These are phyloP conservation scores for Elephantulus edwardii DNA, from an alignment of 2,113 vertebrate species.

Conservation along the genomic window DNA sequence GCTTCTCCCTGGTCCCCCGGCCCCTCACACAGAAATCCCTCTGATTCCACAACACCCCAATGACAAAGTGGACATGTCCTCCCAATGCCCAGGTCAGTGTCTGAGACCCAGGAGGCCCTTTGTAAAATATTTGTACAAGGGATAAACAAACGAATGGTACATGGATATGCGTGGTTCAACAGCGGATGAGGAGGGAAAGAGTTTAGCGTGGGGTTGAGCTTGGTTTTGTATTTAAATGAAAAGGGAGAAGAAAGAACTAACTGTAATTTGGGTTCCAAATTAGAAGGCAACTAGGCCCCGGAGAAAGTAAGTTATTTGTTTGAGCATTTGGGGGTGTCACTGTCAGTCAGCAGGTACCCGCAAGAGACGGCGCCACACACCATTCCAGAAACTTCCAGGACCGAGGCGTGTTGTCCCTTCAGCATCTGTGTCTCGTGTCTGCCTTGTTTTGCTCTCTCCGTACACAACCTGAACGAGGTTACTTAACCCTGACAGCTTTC, in stretches of 20 bases:
- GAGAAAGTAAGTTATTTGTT: slow-evolving; percentile 66
- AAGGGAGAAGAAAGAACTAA: slow-evolving; percentile 59
- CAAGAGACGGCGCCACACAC: not conserved
- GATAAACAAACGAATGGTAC: slow-evolving; percentile 12
- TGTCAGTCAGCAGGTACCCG: slow-evolving; percentile 46
- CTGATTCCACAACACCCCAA: not conserved
- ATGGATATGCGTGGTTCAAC: slow-evolving; percentile 28
- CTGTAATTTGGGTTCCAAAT: slow-evolving; percentile 68
- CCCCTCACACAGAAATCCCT: not conserved
- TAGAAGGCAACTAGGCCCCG: slow-evolving; percentile 58
- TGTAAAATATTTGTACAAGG: slow-evolving; percentile 8
- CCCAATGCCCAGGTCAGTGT: not conserved
- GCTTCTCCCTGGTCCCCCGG: not conserved
- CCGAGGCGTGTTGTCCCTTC: not conserved
- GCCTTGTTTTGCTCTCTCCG: slow-evolving; percentile 59
- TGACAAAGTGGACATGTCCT: not conserved
- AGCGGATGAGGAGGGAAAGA: slow-evolving; percentile 25
- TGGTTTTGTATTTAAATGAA: slow-evolving; percentile 70
- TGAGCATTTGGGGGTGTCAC: slow-evolving; percentile 39
- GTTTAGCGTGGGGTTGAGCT: slow-evolving; percentile 45
- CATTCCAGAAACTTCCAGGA: slow-evolving; percentile 1
- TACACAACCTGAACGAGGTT: slow-evolving; percentile 61
- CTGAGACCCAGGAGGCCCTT: not conserved
- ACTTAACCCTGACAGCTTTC: slow-evolving; percentile 76
- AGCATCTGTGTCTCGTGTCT: slow-evolving; percentile 47